phyloP scores from a whole-genome alignment of 1,140 invertebrate species.

The Rhopalosiphum maidis region DNA sequence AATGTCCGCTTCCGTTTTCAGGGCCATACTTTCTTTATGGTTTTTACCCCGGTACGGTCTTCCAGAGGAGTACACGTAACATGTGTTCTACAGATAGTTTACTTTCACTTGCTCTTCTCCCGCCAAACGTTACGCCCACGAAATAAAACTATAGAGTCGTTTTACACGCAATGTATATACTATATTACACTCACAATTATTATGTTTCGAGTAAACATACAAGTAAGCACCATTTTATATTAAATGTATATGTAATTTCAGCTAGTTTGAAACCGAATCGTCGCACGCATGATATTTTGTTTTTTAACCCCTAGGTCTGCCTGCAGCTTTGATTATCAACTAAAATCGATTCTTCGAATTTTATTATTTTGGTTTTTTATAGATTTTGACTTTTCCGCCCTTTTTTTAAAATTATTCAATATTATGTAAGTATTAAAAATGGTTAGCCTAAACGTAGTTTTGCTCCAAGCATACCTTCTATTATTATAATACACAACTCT shows the following conservation, averaged over 20 bases:
- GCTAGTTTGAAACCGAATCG: background rate
- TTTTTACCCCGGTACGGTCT: background rate
- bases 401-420: background rate
- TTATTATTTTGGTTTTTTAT: background rate
- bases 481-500: background rate
- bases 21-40: background rate
- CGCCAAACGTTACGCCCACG: background rate
- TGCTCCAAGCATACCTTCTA: background rate
- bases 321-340: too few relatives aligned
- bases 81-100: background rate
- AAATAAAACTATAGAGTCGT: constrained; percentile 1
- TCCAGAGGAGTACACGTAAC: background rate
- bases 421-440: background rate
- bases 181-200: background rate
- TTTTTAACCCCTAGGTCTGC: background rate
- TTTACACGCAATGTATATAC: background rate
- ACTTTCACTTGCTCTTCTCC: background rate
- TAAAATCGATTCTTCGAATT: background rate
- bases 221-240: background rate
- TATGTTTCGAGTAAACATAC: background rate
- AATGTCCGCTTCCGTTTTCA: background rate
- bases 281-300: background rate
- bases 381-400: background rate
- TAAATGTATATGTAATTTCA: background rate
- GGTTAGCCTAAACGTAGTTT: background rate